Percentiles rank a stretch among this genome's conserved stretches.
phyloP scores from a whole-genome alignment of 2,113 vertebrate species.

The Sclerurus mexicanus region DNA sequence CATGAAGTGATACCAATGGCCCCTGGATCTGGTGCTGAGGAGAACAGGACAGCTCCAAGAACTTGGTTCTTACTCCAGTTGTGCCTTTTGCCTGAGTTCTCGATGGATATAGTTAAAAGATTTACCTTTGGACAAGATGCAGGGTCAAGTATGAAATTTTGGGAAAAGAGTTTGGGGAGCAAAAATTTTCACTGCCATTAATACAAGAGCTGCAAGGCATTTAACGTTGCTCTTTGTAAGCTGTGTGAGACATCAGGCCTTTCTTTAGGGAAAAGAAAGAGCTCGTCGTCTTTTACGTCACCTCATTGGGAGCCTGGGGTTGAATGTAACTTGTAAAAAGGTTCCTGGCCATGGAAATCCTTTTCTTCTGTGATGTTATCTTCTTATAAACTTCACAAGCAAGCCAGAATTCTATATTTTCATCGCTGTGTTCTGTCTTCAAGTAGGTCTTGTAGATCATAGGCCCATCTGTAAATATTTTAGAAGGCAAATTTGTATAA shows the following conservation, averaged over 20 bases:
- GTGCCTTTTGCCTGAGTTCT: neutral
- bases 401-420: conserved; percentile 73
- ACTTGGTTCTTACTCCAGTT: neutral
- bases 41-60: neutral
- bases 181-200: neutral
- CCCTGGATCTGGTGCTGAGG: neutral
- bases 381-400: conserved; percentile 72
- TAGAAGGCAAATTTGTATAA: neutral
- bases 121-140: neutral
- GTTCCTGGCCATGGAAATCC: conserved; percentile 59
- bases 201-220: neutral
- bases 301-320: conserved; percentile 65
- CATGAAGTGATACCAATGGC: neutral
- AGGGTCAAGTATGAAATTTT: neutral
- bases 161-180: neutral
- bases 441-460: conserved; percentile 64
- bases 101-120: neutral
- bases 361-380: conserved; percentile 45
- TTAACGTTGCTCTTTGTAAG: neutral
- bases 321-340: conserved; percentile 67
- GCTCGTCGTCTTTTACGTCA: neutral
- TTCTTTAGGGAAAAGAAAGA: neutral
- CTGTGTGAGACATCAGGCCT: neutral
- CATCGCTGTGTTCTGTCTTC: conserved; percentile 68
- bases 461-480: conserved; percentile 56